phyloP scores from a whole-genome alignment of 2,888 invertebrate species.

The Alloplasta piceator region DNA sequence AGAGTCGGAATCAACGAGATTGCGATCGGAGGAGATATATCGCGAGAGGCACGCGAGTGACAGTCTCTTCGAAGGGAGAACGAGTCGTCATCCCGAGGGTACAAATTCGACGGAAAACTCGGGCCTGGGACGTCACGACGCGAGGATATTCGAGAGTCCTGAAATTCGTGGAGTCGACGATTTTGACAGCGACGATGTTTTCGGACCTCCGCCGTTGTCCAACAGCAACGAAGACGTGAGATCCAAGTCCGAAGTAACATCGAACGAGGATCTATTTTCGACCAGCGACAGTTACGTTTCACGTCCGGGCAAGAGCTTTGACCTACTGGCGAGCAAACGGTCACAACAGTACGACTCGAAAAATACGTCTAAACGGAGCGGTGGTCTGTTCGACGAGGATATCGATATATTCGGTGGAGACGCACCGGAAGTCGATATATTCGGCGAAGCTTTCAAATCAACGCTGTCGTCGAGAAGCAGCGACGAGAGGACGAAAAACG shows the following conservation, averaged over 20 bases:
- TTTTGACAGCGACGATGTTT: constrained; percentile 76
- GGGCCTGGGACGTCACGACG: constrained; percentile 43
- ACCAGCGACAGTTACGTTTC: constrained; percentile 76
- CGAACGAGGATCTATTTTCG: constrained; percentile 80
- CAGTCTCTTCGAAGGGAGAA: constrained; percentile 72
- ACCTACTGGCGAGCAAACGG: constrained; percentile 66
- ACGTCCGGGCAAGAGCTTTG: constrained; percentile 76
- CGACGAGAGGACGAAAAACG: neutral
- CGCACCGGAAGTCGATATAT: constrained; percentile 58
- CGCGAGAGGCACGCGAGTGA: constrained; percentile 76
- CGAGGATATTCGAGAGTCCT: constrained; percentile 33
- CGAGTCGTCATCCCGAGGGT: constrained; percentile 57
- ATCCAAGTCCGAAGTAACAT: constrained; percentile 75
- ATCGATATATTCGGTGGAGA: constrained; percentile 75
- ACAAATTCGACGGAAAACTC: constrained; percentile 57
- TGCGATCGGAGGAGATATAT: constrained; percentile 77
- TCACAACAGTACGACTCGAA: constrained; percentile 70
- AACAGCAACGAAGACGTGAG: constrained; percentile 68
- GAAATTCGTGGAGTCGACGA: constrained; percentile 68
- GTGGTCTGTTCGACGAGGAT: constrained; percentile 76
- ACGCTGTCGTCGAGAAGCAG: constrained; percentile 16
- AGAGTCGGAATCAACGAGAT: constrained; percentile 75
- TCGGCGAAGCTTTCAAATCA: constrained; percentile 49
- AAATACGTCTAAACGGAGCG: constrained; percentile 62
- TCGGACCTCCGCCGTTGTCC: constrained; percentile 80